A percentile compares a stretch with the other conserved stretches of the same genome.
Conservation (phyloP, 2,888 invertebrate species). For the Entomobrya proxima region DNA sequence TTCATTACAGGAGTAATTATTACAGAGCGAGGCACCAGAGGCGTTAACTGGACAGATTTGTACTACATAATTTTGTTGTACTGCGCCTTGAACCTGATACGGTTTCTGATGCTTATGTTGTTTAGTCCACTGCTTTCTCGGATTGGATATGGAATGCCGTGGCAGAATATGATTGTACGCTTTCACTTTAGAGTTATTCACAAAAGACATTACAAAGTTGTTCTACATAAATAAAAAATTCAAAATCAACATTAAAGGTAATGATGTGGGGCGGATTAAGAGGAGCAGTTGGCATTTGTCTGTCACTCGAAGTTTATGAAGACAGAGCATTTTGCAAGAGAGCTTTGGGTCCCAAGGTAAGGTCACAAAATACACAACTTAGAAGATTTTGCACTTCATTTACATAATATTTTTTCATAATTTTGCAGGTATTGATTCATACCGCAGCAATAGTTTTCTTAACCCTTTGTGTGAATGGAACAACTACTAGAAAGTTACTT, state of each 20-base stretch:
- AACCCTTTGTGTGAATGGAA: conserved; percentile 81
- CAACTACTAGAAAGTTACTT: conserved; percentile 80
- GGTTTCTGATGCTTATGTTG: conserved; percentile 79
- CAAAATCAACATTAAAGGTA: conserved; percentile 75
- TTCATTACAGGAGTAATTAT: conserved; percentile 82
- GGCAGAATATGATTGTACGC: conserved; percentile 80
- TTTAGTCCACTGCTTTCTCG: conserved; percentile 80
- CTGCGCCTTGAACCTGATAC: conserved; percentile 77
- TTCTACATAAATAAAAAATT: too few species aligned
- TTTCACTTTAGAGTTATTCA: too few species aligned
- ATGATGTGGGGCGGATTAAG: conserved; percentile 82
- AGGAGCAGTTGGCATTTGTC: conserved; percentile 82
- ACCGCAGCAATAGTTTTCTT: conserved; percentile 81
- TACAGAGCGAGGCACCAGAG: conserved; percentile 79
- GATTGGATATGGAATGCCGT: conserved; percentile 81
- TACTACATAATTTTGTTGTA: conserved; percentile 79
- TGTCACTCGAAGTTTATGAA: conserved; percentile 81
- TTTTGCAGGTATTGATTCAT: conserved; percentile 81
- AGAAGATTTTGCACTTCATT: not conserved
- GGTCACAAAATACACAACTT: not conserved
- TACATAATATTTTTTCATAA: conserved; percentile 58
- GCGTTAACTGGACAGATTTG: conserved; percentile 79
- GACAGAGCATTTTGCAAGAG: conserved; percentile 77
- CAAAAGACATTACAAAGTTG: too few species aligned
- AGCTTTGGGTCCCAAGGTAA: conserved; percentile 74